A percentile compares a stretch with the other conserved stretches of the same genome.
Evolutionary conservation across 2,888 invertebrate genomes (phyloP).

Genomic region (Adelphocoris suturalis): DNA sequence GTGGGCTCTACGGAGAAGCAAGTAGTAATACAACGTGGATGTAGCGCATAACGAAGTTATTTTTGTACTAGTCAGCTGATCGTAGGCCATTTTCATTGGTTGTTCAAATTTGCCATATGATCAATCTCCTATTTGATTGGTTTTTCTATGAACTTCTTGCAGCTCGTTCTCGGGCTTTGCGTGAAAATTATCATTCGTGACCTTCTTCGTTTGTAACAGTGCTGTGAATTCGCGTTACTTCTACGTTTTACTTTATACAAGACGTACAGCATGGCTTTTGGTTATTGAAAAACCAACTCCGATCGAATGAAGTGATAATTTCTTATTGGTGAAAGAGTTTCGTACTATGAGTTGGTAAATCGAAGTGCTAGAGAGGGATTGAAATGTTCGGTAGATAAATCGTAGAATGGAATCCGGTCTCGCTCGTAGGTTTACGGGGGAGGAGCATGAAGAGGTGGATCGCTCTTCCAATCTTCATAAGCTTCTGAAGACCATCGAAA

Average conservation of each 20-base stretch:
- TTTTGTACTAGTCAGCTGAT: background rate
- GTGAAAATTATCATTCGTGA: no score
- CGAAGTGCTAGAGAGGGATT: no score
- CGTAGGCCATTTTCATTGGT: background rate
- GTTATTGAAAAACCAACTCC: no score
- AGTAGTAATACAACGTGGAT: background rate
- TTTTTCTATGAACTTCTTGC: background rate
- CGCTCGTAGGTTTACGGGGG: conserved; percentile 14
- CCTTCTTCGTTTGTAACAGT: background rate
- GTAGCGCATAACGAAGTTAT: background rate
- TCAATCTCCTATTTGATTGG: background rate
- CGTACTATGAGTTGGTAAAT: no score
- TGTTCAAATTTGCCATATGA: background rate
- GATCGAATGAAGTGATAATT: no score
- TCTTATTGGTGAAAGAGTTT: no score
- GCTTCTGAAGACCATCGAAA: conserved; percentile 36
- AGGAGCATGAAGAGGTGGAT: conserved; percentile 16
- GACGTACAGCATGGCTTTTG: background rate
- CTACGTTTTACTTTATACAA: background rate
- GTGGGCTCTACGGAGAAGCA: no score
- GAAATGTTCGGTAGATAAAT: no score
- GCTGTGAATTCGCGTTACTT: background rate
- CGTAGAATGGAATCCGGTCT: conserved; percentile 9
- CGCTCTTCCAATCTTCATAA: background rate
- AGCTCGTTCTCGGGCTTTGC: background rate